Evolutionary conservation across 2,797 vertebrate species (phyloP), one percentile per base, ranked within the genome.

Genomic region (Lepus oiostolus): DNA sequence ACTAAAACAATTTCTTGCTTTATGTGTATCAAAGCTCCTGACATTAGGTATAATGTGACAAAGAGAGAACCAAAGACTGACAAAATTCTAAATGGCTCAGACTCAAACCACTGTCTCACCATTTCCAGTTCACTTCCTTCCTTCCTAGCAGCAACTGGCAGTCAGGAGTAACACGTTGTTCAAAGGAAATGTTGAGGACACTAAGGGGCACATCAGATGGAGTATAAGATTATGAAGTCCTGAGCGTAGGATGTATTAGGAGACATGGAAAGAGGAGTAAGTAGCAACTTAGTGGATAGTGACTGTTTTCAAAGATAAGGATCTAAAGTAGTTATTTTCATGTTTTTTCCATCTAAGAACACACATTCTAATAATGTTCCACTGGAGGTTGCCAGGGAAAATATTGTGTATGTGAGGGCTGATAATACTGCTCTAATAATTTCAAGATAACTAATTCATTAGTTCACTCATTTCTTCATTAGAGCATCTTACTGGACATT

Each of bases 11-110:
- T 67, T 84, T 42, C 30, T 76, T 74, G 19, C 28, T 84, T 86
- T 92, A 17, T 63, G 28, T 13, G 19, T 21, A 12, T 38, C 30
- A 14, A 32, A 79, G 35, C 19, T 24, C 26, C 63, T n/a, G 50
- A 17, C 68, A 86, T 80, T 28, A 30, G 50, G 52, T 28, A 90
- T 68, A 82, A 88, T 75, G 79, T 7, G 17, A 10, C 38, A 82
- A 58, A 80, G 35, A 70, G 32, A 32, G 21, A 16, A 62, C 0
- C 6, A 38, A n/a, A 93, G 47, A 22, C 30, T 76, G 63, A 38
- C 19, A 80, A 77, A 71, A 67, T 22, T 30, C 8, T 30, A 30
- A 76, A 24, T 38, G 5, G 9, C 60, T 92, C 14, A 26, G 28
- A 52, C n/a, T 5, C 42, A 26, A 63, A 26, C 7, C 2, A 4